Percentiles rank a stretch among this genome's conserved stretches.
These are phyloP conservation scores for Drosophila dives DNA, from an alignment of 2,888 invertebrate genomes.

Conservation along the genomic window DNA sequence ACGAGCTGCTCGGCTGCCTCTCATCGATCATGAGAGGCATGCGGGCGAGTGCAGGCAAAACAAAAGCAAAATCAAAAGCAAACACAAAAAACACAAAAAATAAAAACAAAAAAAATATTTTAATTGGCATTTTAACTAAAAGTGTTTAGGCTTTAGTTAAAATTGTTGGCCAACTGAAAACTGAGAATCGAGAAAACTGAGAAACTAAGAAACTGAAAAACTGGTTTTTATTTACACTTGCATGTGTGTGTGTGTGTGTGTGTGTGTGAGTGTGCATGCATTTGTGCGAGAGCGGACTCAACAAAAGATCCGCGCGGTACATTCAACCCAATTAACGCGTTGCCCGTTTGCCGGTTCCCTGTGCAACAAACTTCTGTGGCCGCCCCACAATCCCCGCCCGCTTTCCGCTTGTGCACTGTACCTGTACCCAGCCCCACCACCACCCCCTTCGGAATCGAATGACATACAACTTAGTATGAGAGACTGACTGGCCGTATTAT, in stretches of 20 bases:
- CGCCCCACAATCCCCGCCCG: background rate
- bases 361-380: background rate
- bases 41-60: constrained; percentile 10
- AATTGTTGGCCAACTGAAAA: constrained; percentile 70
- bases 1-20: constrained; percentile 1
- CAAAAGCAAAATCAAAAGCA: constrained; percentile 18
- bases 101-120: constrained; percentile 72
- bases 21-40: constrained; percentile 36
- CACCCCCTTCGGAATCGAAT: constrained; percentile 24
- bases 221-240: constrained; percentile 50
- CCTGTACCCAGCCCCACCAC: background rate
- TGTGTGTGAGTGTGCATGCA: constrained; percentile 1
- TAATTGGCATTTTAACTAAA: constrained; percentile 85
- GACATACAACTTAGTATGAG: constrained; percentile 57
- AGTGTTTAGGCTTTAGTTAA: constrained; percentile 84
- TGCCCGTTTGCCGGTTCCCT: constrained; percentile 32
- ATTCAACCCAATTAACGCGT: constrained; percentile 84
- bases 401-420: background rate
- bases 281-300: constrained; percentile 33
- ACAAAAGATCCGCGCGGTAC: constrained; percentile 71
- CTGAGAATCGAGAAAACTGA: constrained; percentile 32
- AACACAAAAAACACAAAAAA: background rate
- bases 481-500: constrained; percentile 59
- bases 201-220: constrained; percentile 43
- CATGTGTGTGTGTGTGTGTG: background rate